Base-by-base conservation (phyloP, 1,140 invertebrate species). In the Chelonus insularis region DNA sequence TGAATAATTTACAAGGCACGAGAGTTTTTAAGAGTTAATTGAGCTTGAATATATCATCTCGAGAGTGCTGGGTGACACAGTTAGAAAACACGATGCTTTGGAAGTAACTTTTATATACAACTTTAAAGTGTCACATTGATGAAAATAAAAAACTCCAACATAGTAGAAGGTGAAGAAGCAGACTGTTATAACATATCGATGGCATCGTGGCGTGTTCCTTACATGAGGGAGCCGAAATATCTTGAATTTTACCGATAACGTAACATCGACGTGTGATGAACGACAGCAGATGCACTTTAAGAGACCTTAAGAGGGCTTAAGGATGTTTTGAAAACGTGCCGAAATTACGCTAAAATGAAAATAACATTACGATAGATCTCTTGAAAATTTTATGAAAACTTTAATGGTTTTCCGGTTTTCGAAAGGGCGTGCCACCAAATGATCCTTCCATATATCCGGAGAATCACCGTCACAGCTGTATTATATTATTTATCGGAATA, bases 281-380 rank as follows among this genome's bases (percentile, higher is more conserved):
- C 32, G 18, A 18, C 16, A 25, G 21, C 64, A 65, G 64, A 65
- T 65, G 64, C 60, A 55, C 14, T 14, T 12, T 9, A 11, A 14
- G n/a, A 14, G 12, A 29, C 23, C 43, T 58, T 62, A 39, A 39
- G 48, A 61, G 62, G 63, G 56, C 60, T 64, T 57, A 54, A 36
- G 54, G 51, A 48, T 75, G 73, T 75, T 74, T 72, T 70, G 62
- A 69, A 72, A 72, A 77, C 75, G 74, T 76, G 74, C 68, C 74
- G 72, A 75, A 75, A 72, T 65, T 52, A 29, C 61, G 56, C 20
- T 36, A 36, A 51, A 57, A 54, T 21, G 41, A 60, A 37, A 66
- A 63, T 45, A 64, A 57, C 41, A 57, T 25, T 18, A 32, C 9
- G n/a, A n/a, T n/a, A n/a, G n/a, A n/a, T 18, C 23, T 36, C 47